Conservation (phyloP, 2,113 vertebrate species). For the mouse (Mus musculus) region GRCm39 chrX:86908001-86908500, state of each 20-base stretch:
- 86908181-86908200: not conserved
- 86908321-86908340: not conserved
- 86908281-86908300: not conserved
- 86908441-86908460: not conserved
- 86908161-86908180: not conserved
- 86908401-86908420: not conserved
- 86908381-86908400: not conserved
- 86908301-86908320: not conserved
- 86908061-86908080: constrained; percentile 31
- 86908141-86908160: not conserved
- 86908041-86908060: too few species aligned
- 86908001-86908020: not conserved
- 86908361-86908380: not conserved
- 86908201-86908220: not conserved
- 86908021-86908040: not conserved
- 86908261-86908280: not conserved
- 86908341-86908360: not conserved
- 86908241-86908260: not conserved
- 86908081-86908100: not conserved
- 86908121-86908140: not conserved
- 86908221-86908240: not conserved
- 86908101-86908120: not conserved
- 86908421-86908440: not conserved
- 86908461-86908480: not conserved
- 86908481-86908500: not conserved